Evolutionary conservation across 2,888 invertebrate species (phyloP), one percentile per base, ranked within the genome.

Genomic region (Phasia obesa): DNA sequence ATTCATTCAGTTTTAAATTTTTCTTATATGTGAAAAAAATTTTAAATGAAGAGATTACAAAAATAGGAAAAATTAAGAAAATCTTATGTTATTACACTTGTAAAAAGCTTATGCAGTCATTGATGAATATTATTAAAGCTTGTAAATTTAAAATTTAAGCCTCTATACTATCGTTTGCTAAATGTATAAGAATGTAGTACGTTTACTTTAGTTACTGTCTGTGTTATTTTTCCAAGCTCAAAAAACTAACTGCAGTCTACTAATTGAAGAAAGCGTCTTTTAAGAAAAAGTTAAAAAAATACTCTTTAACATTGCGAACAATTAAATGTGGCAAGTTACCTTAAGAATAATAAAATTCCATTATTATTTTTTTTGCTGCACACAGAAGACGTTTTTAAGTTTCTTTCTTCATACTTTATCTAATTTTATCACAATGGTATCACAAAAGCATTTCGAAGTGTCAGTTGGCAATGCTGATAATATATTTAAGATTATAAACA

Each of bases 291-390:
- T 38, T 25, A 6, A n/a, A 25, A 23, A 27, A 55, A n/a, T 15
- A 65, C 71, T 67, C 27, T 69, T 64, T 59, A 82, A 82, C 64
- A 82, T 70, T 82, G 78, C 70, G 44, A 65, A 75, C 79, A 79
- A 79, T 79, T 83, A 79, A 78, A 75, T 79, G 70, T 83, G 57
- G 78, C 82, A 83, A 60, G 65, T 51, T 60, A 57, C 64, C 51
- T 76, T 78, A 49, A 38, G 57, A 64, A 69, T 9, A 35, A 70
- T 27, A 49, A 62, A 23, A 51, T 4, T 7, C 0, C 27, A 47
- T 49, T 59, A 11, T 27, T 31, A 9, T 59, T 23, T 2, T 27
- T 25, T 73, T 53, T 69, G 15, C 65, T 62, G 44, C 17, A 6
- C 23, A 27, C 42, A 31, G 31, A 60, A 53, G 47, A 55, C 19